Base-by-base conservation (phyloP, 2,888 invertebrate genomes). In the Sinodicranocentrus sp. region DNA sequence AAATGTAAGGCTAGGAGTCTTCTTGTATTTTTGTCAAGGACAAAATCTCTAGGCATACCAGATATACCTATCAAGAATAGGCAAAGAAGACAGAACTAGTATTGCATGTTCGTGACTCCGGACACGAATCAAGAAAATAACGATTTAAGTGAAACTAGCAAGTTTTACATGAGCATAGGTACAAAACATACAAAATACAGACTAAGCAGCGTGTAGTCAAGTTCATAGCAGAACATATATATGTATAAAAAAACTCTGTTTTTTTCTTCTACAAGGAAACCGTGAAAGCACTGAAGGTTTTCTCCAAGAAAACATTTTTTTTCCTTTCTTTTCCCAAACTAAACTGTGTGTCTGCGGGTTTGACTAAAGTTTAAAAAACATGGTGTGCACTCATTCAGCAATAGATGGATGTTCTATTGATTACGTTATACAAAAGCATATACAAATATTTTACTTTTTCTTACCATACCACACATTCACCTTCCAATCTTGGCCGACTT, bases 11-110 rank as follows among this genome's bases (percentile, higher is more conserved):
- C 17, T 6, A n/a, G 48, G 59, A 70, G 78, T 70, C 33, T 59
- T 59, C 70, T 43, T 57, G 19, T 23, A 19, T 21, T 44, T 72
- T 71, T 33, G 10, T 72, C 82, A 82, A 82, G 82, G 82, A 82
- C 82, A 44, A 70, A 75, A 10, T 72, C 43, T 48, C 3, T 65
- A 71, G 65, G 78, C 54, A 79, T 61, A 28, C 2, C 25, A 68
- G 44, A 23, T 48, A n/a, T 48, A 48, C 13, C 15, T 10, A n/a
- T 48, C 6, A n/a, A 26, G 52, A 52, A 52, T 25, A 44, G 70
- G 28, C 63, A 63, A 70, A 10, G 25, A 44, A 15, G 21, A 67
- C 67, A 44, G 43, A 65, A 17, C n/a, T 1, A 63, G 17, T 10
- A 19, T 54, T 28, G 28, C 23, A 19, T 65, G 61, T 65, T 65